phyloP scores from a whole-genome alignment of 2,888 invertebrate genomes.

The Athripsodes cinereus region DNA sequence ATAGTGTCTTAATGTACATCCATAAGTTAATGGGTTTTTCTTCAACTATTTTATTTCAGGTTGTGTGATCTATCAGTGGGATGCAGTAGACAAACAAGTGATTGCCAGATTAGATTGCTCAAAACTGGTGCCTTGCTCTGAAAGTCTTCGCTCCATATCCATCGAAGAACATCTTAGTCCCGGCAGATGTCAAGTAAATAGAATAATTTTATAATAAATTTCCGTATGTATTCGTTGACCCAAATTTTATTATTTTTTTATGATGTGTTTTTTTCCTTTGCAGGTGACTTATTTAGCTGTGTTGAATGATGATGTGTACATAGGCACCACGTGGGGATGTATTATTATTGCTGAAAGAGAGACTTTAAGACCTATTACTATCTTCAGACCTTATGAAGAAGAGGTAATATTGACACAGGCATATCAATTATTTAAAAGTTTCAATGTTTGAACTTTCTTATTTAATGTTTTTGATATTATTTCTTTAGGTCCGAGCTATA shows the following conservation, averaged over 20 bases:
- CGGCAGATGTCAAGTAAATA: conserved; percentile 64
- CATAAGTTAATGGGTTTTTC: not conserved
- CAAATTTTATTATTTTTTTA: not conserved
- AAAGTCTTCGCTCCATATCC: conserved; percentile 84
- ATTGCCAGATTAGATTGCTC: conserved; percentile 83
- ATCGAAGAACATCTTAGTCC: conserved; percentile 80
- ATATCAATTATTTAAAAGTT: not conserved
- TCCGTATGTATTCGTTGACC: not conserved
- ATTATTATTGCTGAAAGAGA: conserved; percentile 81
- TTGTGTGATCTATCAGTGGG: conserved; percentile 86
- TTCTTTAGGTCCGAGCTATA: conserved; percentile 53
- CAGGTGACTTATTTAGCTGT: conserved; percentile 68
- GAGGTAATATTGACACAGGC: conserved; percentile 50
- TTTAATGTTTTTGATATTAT: not conserved
- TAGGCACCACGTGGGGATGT: conserved; percentile 94
- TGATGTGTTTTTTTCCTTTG: not conserved
- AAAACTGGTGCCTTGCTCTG: conserved; percentile 86
- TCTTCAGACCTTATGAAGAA: conserved; percentile 87
- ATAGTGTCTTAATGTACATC: not conserved
- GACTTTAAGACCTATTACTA: conserved; percentile 77
- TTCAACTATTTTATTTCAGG: conserved; percentile 43
- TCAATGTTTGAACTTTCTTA: not conserved
- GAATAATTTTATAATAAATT: not conserved
- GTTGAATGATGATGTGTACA: conserved; percentile 67
- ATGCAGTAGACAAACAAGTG: conserved; percentile 58